Evolutionary conservation across 2,888 invertebrate species (phyloP), one percentile per base, ranked within the genome.

Genomic region (Andrena trimmerana): DNA sequence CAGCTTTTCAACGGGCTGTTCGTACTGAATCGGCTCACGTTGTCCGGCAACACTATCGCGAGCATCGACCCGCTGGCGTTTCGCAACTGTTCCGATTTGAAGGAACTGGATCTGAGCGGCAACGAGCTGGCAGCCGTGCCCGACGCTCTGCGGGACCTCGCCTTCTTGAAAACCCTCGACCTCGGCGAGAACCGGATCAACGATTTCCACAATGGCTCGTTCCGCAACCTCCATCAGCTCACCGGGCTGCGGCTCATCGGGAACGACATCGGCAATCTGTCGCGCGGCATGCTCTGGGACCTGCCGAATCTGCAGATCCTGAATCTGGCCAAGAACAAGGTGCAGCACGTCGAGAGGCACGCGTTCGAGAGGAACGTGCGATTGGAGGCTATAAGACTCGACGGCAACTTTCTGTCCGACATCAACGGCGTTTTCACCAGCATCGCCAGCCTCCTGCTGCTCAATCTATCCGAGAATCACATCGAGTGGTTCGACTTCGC

Each of bases 401-500:
- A 98, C 93, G 97, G 97, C 82, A 98, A 98, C 94, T 97, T 97
- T 93, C 95, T 98, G 88, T 96, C 97, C 67, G 98, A 98, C 93
- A 97, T 98, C 91, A 98, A 98, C 94, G 98, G 98, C 20, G 97
- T 98, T 81, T 97, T 98, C 93, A 97, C 98, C 50, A 97, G 97
- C 78, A 95, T 98, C 36, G 96, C 97, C n/a, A 97, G 97, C 87
- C 95, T 98, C 81, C 95, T 98, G 92, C 97, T 98, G 97, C 95
- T 98, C 79, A 98, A 98, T 94, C 95, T 98, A 70, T 98, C 98
- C 57, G 97, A 98, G 95, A 98, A 98, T 95, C 97, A 97, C 95
- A 95, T 98, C 92, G 97, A 97, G 89, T 98, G 98, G 97, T 98
- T 98, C 94, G 98, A 98, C 94, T 98, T 98, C 93, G 98, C 98